Evolutionary conservation across 2,888 invertebrate genomes (phyloP).

Genomic region (Penaeus monodon): DNA sequence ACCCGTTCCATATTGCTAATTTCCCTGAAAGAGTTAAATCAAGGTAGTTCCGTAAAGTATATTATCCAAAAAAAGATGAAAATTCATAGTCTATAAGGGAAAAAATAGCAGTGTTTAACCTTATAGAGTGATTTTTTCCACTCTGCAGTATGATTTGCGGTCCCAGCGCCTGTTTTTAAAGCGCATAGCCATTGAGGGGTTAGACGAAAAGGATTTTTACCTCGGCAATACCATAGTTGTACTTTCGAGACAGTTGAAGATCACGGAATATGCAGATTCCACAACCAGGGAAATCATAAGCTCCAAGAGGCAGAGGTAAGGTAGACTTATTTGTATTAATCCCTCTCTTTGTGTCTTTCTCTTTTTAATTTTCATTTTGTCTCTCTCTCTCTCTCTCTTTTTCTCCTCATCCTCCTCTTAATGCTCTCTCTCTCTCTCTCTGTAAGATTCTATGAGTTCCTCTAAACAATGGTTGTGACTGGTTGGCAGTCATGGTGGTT

Average conservation of each 20-base stretch:
- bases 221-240: conserved; percentile 71
- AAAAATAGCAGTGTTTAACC: not conserved
- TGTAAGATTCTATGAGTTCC: no score
- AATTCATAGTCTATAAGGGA: no score
- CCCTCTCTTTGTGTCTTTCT: not conserved
- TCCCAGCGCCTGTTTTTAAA: conserved; percentile 69
- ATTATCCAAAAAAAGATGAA: no score
- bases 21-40: no score
- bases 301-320: conserved; percentile 53
- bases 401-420: no score
- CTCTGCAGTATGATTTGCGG: conserved; percentile 54
- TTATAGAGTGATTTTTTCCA: not conserved
- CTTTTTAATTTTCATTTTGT: no score
- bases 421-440: no score
- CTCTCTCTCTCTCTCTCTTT: no score
- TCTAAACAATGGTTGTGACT: no score
- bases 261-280: conserved; percentile 71
- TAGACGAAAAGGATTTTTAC: conserved; percentile 69
- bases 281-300: conserved; percentile 67
- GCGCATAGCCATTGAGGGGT: conserved; percentile 68
- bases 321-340: not conserved
- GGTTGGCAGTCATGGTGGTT: no score
- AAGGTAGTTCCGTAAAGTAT: no score
- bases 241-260: conserved; percentile 69
- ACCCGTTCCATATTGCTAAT: no score